Evolutionary conservation across 2,797 vertebrate species (phyloP).

Genomic region (Schizopygopsis malacanthus): DNA sequence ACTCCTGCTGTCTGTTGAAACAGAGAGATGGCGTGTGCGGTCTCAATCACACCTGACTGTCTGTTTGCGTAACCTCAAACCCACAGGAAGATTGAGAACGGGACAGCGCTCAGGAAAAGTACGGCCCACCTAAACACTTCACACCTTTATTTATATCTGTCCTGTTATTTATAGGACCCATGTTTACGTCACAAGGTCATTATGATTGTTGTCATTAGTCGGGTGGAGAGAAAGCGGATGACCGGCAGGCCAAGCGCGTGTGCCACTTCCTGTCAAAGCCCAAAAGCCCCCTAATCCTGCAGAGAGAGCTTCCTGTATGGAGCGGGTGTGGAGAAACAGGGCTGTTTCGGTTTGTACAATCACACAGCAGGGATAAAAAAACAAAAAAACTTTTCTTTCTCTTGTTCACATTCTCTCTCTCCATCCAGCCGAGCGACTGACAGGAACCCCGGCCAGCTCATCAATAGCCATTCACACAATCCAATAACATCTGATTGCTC

Average conservation of each 20-base stretch:
- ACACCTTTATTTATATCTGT: not conserved
- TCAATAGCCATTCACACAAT: constrained; percentile 51
- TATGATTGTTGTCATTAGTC: constrained; percentile 18
- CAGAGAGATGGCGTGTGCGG: not conserved
- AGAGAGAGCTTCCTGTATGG: constrained; percentile 35
- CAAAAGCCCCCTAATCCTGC: not conserved
- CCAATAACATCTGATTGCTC: constrained; percentile 55
- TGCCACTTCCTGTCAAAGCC: constrained; percentile 27
- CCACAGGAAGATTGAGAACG: constrained; percentile 32
- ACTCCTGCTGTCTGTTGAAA: constrained; percentile 15
- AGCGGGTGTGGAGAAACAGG: constrained; percentile 2
- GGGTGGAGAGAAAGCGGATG: not conserved
- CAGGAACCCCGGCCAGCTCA: constrained; percentile 45
- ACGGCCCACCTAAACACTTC: not conserved
- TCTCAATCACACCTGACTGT: constrained; percentile 30
- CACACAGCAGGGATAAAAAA: not conserved
- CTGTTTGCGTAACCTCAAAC: constrained; percentile 49
- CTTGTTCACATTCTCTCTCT: not conserved
- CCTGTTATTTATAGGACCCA: constrained; percentile 25
- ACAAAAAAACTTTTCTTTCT: not conserved
- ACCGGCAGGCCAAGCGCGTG: not conserved
- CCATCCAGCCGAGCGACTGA: not conserved
- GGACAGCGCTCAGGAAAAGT: constrained; percentile 44
- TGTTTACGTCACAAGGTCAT: constrained; percentile 11
- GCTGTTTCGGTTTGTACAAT: not conserved